Base-by-base conservation (phyloP, 2,888 invertebrate species). In the Girardia tigrina region DNA sequence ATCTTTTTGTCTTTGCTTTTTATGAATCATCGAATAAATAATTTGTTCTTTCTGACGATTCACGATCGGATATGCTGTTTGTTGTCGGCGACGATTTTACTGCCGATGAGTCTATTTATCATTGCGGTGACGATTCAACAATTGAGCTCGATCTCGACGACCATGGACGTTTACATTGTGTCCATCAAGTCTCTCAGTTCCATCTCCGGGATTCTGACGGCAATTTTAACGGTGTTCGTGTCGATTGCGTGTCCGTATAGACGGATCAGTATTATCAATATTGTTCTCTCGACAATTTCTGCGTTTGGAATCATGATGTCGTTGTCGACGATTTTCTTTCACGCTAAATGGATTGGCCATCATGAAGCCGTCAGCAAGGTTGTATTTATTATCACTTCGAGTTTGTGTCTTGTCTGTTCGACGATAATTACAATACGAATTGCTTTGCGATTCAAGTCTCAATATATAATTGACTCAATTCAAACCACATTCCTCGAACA, bases 291-390 rank as follows among this genome's bases (percentile, higher is more conserved):
- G n/a, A 72, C 36, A 27, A 29, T 72, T 28, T 29, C 73, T 6
- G 73, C 73, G 12, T 72, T 72, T n/a, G 73, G 73, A 36, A 42
- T 42, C 29, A 29, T 72, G 29, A 42, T 72, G 29, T 72, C 73
- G 23, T 29, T 72, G 26, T 29, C 73, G 8, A 72, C 73, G 14
- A 72, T 72, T 20, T 72, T 72, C 23, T 72, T 72, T 36, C 29
- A 72, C 29, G 26, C 36, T 2, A 72, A 72, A n/a, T 72, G 73
- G 73, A 36, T 20, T 42, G 73, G 73, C 14, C 73, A 72, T 29
- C 73, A 42, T n/a, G 73, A 72, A 72, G 73, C 73, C 14, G 29
- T 72, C 1, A 29, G 36, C 12, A 29, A 42, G n/a, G 36, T 72
- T 4, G 29, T 72, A 26, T 72, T 72, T 42, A 72, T 72, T 42